Conservation (phyloP, 2,113 vertebrate species). For the Sturnus vulgaris region DNA sequence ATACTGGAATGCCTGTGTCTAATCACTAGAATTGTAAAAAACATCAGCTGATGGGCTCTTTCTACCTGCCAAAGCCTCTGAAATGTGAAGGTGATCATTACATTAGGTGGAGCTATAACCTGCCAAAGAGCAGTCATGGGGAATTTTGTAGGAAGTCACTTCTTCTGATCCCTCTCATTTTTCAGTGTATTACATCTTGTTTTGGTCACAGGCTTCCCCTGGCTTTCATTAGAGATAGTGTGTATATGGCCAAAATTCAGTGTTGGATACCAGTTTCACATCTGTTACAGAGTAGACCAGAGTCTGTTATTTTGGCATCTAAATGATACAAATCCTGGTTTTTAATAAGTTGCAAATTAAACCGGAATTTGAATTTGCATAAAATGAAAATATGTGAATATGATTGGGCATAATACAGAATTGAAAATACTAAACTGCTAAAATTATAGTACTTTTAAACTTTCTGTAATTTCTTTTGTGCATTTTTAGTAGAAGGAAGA, state of each 20-base stretch:
- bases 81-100: neutral
- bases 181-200: conserved; percentile 5
- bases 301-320: conserved; percentile 43
- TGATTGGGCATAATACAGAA: neutral
- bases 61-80: neutral
- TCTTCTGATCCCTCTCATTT: neutral
- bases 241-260: conserved; percentile 3
- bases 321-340: conserved; percentile 11
- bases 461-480: neutral
- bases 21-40: neutral
- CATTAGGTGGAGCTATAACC: neutral
- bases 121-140: neutral
- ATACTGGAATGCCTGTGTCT: neutral
- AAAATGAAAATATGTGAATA: conserved; percentile 27
- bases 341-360: conserved; percentile 27
- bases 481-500: neutral
- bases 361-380: conserved; percentile 12
- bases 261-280: conserved; percentile 18
- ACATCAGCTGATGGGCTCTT: neutral
- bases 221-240: neutral
- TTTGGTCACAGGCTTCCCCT: neutral
- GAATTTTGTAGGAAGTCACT: conserved; percentile 24
- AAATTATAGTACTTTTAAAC: neutral
- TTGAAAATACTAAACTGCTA: neutral
- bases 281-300: neutral